Evolutionary conservation across 2,797 vertebrate genomes (phyloP).

Genomic region (Megalops cyprinoides): DNA sequence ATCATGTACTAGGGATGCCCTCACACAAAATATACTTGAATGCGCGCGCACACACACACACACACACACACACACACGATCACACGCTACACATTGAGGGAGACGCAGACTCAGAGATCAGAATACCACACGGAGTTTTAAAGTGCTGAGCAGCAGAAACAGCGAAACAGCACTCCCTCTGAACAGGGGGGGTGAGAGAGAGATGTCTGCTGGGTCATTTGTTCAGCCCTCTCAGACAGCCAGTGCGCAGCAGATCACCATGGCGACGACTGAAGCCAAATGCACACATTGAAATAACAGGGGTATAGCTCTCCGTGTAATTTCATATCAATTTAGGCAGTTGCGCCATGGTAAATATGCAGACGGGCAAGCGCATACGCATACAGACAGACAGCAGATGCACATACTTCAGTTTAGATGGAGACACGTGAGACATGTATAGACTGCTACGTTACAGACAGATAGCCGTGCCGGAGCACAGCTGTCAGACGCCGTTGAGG

Average conservation of each 20-base stretch:
- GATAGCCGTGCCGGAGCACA: slow-evolving; percentile 21
- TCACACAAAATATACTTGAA: neutral
- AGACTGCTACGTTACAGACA: slow-evolving; percentile 49
- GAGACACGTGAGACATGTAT: slow-evolving; percentile 45
- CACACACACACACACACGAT: neutral
- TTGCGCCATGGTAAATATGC: neutral
- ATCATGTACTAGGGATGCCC: neutral
- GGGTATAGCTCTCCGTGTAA: neutral
- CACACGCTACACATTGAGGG: neutral
- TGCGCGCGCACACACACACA: neutral
- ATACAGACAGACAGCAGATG: slow-evolving; percentile 37
- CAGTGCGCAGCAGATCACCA: slow-evolving; percentile 33
- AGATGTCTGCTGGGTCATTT: slow-evolving; percentile 7
- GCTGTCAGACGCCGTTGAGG: neutral
- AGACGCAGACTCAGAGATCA: neutral
- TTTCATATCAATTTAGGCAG: neutral
- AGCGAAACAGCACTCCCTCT: neutral
- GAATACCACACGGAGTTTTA: neutral
- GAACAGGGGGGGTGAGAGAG: neutral
- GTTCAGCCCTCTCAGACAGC: slow-evolving; percentile 33
- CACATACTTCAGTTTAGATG: slow-evolving; percentile 16
- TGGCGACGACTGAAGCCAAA: slow-evolving; percentile 1
- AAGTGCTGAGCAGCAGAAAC: neutral
- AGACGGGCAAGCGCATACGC: slow-evolving; percentile 27
- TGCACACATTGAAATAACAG: neutral